A percentile compares a stretch with the other conserved stretches of the same genome.
These are phyloP conservation scores for Bruchidius siliquastri DNA, from an alignment of 2,888 invertebrate species.

Conservation along the genomic window DNA sequence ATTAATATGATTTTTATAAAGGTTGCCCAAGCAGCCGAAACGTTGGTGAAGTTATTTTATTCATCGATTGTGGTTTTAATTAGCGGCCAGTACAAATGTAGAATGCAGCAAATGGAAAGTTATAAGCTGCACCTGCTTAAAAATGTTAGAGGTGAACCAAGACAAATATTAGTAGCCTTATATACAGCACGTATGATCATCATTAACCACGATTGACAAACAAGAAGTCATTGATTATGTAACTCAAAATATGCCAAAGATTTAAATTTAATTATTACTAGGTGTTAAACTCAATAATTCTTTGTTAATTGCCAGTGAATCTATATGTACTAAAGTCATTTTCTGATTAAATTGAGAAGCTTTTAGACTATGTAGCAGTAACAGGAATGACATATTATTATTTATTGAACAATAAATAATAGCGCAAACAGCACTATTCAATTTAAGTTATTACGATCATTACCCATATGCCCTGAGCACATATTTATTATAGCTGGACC, in stretches of 20 bases:
- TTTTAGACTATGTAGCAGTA: too few relatives aligned
- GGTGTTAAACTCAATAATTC: background rate
- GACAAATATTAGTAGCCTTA: background rate
- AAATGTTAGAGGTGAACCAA: background rate
- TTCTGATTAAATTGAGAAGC: too few relatives aligned
- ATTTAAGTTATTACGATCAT: background rate
- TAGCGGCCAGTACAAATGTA: too few relatives aligned
- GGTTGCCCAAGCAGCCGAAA: too few relatives aligned
- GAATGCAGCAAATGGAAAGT: too few relatives aligned
- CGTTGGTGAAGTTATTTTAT: too few relatives aligned
- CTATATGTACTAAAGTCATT: background rate
- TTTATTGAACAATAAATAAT: too few relatives aligned
- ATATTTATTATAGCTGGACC: background rate
- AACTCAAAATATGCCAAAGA: background rate
- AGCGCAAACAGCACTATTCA: too few relatives aligned
- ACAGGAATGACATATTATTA: too few relatives aligned
- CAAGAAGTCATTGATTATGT: background rate
- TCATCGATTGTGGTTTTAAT: too few relatives aligned
- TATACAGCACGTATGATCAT: background rate
- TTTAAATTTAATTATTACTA: background rate
- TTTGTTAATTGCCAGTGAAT: background rate
- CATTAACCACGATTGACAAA: background rate
- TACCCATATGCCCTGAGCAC: background rate
- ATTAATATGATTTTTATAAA: too few relatives aligned
- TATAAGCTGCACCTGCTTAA: too few relatives aligned